These are phyloP conservation scores for Eilema caniola DNA, from an alignment of 2,888 invertebrate genomes.

Conservation along the genomic window DNA sequence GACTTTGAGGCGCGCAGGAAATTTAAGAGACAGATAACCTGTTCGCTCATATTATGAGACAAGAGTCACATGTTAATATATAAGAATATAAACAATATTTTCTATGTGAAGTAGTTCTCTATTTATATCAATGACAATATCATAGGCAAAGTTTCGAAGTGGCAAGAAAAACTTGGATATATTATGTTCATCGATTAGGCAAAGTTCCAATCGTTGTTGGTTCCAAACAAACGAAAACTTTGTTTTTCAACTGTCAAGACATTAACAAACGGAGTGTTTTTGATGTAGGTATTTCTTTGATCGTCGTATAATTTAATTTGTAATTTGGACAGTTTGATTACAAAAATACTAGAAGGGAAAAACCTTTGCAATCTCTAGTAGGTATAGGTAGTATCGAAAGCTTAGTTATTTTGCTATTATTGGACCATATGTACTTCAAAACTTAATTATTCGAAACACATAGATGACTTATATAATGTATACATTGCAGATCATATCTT, in stretches of 20 bases:
- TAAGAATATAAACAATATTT: background rate
- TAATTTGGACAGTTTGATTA: background rate
- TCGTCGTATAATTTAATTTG: background rate
- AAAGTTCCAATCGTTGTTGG: constrained; percentile 18
- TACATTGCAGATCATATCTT: too few species aligned
- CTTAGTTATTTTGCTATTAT: too few species aligned
- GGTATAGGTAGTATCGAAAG: too few species aligned
- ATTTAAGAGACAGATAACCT: too few species aligned
- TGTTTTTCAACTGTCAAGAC: constrained; percentile 17
- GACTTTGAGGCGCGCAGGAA: too few species aligned
- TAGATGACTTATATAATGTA: too few species aligned
- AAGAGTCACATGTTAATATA: background rate
- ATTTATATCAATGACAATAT: constrained; percentile 8
- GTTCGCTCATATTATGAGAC: background rate
- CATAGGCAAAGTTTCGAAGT: background rate
- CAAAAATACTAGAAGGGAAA: background rate
- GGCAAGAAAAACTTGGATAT: constrained; percentile 1
- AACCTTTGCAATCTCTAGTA: background rate
- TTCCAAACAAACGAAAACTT: constrained; percentile 10
- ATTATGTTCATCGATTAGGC: constrained; percentile 24
- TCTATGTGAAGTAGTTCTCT: background rate
- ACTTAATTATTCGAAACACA: too few species aligned
- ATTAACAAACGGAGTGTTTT: constrained; percentile 4
- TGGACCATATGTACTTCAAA: too few species aligned
- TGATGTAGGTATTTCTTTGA: constrained; percentile 11